These are phyloP conservation scores for Falco columbarius DNA, from an alignment of 2,797 vertebrate species.

Conservation along the genomic window DNA sequence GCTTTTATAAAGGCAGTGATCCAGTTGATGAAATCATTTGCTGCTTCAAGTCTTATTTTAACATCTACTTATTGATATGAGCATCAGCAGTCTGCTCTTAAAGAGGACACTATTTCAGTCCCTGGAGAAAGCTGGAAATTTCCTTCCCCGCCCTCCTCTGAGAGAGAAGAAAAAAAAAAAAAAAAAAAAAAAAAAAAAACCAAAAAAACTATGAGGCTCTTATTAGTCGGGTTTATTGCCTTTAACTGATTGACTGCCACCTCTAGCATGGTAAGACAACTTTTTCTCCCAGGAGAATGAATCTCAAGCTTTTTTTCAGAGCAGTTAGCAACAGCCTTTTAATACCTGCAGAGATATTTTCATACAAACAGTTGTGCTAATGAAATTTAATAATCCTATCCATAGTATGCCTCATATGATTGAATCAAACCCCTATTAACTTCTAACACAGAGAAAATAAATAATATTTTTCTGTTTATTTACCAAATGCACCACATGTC, in stretches of 20 bases:
- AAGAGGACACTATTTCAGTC: neutral
- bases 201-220: neutral
- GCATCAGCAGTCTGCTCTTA: neutral
- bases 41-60: neutral
- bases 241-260: neutral
- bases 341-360: neutral
- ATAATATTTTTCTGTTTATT: neutral
- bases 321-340: neutral
- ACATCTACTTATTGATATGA: neutral
- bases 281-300: neutral
- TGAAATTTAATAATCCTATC: neutral
- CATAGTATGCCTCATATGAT: neutral
- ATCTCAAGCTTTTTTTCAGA: neutral
- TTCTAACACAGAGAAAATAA: neutral
- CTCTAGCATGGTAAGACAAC: neutral
- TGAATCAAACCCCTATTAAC: neutral
- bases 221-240: neutral
- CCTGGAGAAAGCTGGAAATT: neutral
- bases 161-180: neutral
- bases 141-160: neutral
- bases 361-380: neutral
- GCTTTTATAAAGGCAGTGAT: neutral
- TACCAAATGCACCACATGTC: neutral
- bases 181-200: neutral
- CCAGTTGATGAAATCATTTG: neutral